Conservation (phyloP, 1,140 invertebrate species). For the Myzus persicae region DNA sequence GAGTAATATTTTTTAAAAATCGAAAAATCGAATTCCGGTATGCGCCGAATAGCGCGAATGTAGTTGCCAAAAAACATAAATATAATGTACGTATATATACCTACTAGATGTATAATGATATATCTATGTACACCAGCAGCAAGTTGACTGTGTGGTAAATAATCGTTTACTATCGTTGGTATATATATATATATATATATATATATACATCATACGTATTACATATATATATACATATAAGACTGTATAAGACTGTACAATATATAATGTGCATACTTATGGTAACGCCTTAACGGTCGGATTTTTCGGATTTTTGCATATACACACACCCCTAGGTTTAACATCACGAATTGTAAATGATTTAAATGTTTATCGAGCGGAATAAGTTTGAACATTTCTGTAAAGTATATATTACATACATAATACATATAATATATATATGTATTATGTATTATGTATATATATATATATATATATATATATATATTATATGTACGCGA, state of each 20-base stretch:
- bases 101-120: not conserved
- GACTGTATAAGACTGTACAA: too few species aligned
- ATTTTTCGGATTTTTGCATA: slow-evolving; percentile 6
- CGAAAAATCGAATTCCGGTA: not conserved
- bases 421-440: too few species aligned
- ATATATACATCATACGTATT: too few species aligned
- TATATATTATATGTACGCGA: not conserved
- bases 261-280: not conserved
- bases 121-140: not conserved
- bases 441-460: not conserved
- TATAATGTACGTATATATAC: not conserved
- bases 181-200: not conserved
- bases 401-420: not conserved
- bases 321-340: not conserved
- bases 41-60: not conserved
- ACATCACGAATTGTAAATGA: slow-evolving; percentile 16
- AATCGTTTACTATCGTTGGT: not conserved
- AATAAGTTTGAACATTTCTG: not conserved
- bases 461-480: not conserved
- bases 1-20: not conserved
- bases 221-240: not conserved
- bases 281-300: slow-evolving; percentile 7
- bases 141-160: not conserved
- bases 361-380: not conserved
- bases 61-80: not conserved